Evolutionary conservation across 2,797 vertebrate species (phyloP).

Genomic region (Florisuga fusca): DNA sequence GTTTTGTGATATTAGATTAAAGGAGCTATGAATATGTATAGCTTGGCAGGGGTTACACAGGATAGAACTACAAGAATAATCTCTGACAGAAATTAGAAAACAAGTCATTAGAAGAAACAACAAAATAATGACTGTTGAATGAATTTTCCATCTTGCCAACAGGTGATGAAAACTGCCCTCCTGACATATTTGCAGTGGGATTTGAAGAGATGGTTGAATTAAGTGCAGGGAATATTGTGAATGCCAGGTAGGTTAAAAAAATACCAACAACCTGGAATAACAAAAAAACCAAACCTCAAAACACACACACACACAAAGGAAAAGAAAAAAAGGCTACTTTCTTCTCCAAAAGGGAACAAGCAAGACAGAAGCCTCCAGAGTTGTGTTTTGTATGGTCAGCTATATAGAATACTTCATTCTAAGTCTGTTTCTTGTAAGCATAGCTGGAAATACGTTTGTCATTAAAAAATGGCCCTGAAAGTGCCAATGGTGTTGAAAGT

Average conservation of each 20-base stretch:
- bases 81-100: constrained; percentile 44
- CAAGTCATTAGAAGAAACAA: not conserved
- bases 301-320: fast-evolving
- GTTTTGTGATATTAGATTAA: constrained; percentile 60
- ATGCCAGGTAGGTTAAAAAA: constrained; percentile 78
- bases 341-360: not conserved
- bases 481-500: not conserved
- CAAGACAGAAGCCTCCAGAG: not conserved
- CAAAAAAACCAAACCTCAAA: not conserved
- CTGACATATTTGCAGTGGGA: constrained; percentile 84
- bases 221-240: constrained; percentile 85
- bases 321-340: not conserved
- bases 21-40: constrained; percentile 63
- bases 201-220: constrained; percentile 88
- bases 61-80: constrained; percentile 21
- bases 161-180: constrained; percentile 77
- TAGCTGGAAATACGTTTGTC: not conserved
- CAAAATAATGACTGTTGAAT: constrained; percentile 14
- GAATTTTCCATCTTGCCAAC: not conserved
- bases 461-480: not conserved
- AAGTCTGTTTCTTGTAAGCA: not conserved
- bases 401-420: not conserved
- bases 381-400: not conserved
- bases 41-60: constrained; percentile 14
- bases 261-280: too few species aligned